Conservation (phyloP, 2,113 vertebrate genomes). For the Bos indicus region DNA sequence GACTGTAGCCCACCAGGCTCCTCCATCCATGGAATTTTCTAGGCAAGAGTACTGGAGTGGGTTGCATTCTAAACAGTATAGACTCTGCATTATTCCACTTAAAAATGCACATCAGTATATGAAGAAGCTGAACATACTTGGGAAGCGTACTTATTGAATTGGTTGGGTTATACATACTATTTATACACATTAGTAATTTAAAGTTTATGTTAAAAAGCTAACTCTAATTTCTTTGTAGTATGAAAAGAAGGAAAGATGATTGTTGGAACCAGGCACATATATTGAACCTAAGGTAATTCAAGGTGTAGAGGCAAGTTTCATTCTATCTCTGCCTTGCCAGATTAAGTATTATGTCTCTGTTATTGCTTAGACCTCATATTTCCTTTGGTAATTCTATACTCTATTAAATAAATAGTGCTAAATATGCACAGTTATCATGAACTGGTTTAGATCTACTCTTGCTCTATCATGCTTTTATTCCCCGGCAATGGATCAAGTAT, state of each 20-base stretch:
- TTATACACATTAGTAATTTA: not conserved
- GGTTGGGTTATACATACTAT: rapidly evolving
- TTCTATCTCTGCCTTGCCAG: not conserved
- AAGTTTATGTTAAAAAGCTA: not conserved
- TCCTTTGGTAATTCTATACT: not conserved
- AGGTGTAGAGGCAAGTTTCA: not conserved
- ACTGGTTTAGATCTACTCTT: not conserved
- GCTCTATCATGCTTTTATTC: not conserved
- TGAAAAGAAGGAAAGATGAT: not conserved
- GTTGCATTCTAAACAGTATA: not conserved
- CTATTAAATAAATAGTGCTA: not conserved
- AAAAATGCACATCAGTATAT: not conserved
- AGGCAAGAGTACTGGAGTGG: too few species aligned
- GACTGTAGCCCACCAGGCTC: too few species aligned
- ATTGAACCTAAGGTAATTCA: not conserved
- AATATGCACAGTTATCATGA: not conserved
- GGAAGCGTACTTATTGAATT: not conserved
- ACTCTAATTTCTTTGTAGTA: not conserved
- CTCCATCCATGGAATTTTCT: too few species aligned
- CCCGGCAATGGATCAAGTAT: not conserved
- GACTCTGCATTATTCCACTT: not conserved
- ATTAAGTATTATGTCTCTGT: not conserved
- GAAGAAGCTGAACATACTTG: not conserved
- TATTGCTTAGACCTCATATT: not conserved
- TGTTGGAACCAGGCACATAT: not conserved